These are phyloP conservation scores for Drosophila neutralis DNA, from an alignment of 2,888 invertebrate species.

Conservation along the genomic window DNA sequence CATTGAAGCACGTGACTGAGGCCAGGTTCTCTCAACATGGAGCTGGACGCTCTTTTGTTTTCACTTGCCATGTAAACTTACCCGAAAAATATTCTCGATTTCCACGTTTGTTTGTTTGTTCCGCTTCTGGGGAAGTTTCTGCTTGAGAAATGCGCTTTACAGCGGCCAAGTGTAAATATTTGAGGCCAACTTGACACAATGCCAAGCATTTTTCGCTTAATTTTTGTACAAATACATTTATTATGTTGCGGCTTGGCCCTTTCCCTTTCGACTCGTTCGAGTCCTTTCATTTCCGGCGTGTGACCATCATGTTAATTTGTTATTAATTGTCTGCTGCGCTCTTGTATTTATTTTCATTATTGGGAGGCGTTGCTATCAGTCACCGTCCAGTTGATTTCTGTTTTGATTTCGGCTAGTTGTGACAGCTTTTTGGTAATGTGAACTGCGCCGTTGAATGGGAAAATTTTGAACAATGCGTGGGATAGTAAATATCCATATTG, in stretches of 20 bases:
- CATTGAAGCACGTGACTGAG: conserved; percentile 82
- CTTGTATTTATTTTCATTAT: conserved; percentile 20
- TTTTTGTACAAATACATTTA: conserved; percentile 79
- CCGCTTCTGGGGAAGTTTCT: conserved; percentile 16
- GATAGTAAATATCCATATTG: conserved; percentile 39
- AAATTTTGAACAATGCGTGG: conserved; percentile 32
- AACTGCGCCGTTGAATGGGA: conserved; percentile 16
- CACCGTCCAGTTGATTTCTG: conserved; percentile 67
- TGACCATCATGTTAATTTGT: conserved; percentile 83
- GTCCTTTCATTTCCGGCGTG: conserved; percentile 59
- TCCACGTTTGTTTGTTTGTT: conserved; percentile 46
- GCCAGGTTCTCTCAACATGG: conserved; percentile 57
- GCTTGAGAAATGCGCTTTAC: conserved; percentile 58
- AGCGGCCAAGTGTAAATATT: conserved; percentile 71
- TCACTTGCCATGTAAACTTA: conserved; percentile 65
- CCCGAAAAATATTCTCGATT: conserved; percentile 49
- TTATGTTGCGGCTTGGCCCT: conserved; percentile 55
- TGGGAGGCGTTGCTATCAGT: conserved; percentile 41
- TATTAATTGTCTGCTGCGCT: conserved; percentile 78
- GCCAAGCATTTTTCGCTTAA: conserved; percentile 76
- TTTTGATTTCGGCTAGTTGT: conserved; percentile 60
- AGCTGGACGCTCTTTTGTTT: conserved; percentile 66
- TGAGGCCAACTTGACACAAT: conserved; percentile 73
- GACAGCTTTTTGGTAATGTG: conserved; percentile 40
- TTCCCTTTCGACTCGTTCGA: conserved; percentile 32